Percentiles rank a stretch among this genome's conserved stretches.
phyloP scores from a whole-genome alignment of 2,888 invertebrate species.

The Homarus gammarus region DNA sequence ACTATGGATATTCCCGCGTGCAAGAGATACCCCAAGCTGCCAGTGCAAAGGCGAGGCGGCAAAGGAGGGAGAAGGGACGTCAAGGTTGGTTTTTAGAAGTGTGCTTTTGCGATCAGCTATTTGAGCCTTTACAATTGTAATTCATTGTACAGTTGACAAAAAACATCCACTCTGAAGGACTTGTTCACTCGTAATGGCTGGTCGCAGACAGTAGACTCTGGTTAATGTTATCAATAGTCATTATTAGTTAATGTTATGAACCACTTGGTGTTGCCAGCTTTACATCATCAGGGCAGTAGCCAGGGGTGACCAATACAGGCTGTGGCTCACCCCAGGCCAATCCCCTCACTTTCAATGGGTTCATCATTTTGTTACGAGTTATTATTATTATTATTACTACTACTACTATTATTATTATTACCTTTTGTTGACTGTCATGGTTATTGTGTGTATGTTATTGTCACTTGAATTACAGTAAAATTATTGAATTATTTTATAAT shows the following conservation, averaged over 20 bases:
- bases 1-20: constrained; percentile 85
- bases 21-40: constrained; percentile 81
- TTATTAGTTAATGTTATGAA: constrained; percentile 57
- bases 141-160: too few species aligned
- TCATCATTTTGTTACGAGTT: constrained; percentile 54
- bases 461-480: constrained; percentile 57
- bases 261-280: constrained; percentile 59
- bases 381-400: too few species aligned
- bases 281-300: constrained; percentile 57
- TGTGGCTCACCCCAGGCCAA: constrained; percentile 67
- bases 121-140: constrained; percentile 32
- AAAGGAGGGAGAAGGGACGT: constrained; percentile 84
- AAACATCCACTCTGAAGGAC: not conserved
- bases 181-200: constrained; percentile 79
- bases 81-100: constrained; percentile 81
- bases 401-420: constrained; percentile 53
- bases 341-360: constrained; percentile 53
- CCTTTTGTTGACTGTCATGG: constrained; percentile 58
- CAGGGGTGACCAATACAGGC: constrained; percentile 70
- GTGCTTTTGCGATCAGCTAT: constrained; percentile 50
- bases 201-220: constrained; percentile 48
- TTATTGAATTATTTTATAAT: constrained; percentile 51
- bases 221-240: constrained; percentile 57
- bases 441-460: constrained; percentile 67
- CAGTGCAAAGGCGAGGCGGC: constrained; percentile 79